phyloP scores from a whole-genome alignment of 2,888 invertebrate species.

The Drosophila histrio region DNA sequence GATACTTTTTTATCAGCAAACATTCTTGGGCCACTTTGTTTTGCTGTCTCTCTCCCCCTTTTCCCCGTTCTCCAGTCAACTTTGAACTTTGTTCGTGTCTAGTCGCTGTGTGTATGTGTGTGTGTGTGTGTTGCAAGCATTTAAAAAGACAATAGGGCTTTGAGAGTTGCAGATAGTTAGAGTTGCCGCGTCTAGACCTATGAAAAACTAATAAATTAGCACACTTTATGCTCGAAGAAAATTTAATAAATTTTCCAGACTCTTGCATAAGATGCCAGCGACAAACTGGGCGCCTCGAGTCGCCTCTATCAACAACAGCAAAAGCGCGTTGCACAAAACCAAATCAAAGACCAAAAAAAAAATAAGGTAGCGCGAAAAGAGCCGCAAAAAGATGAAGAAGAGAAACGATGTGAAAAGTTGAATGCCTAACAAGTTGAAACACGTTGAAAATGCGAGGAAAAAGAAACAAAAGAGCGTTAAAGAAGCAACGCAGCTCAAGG shows the following conservation, averaged over 20 bases:
- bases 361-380: slow-evolving; percentile 13
- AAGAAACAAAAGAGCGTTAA: slow-evolving; percentile 57
- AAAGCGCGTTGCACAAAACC: slow-evolving; percentile 56
- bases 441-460: slow-evolving; percentile 61
- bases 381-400: slow-evolving; percentile 41
- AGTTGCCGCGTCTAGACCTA: slow-evolving; percentile 13
- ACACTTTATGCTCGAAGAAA: slow-evolving; percentile 56
- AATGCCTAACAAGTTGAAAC: slow-evolving; percentile 73
- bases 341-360: slow-evolving; percentile 46
- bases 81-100: slow-evolving; percentile 1
- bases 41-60: background rate
- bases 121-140: slow-evolving; percentile 10
- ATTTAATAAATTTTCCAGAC: slow-evolving; percentile 63
- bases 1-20: slow-evolving; percentile 21
- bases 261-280: slow-evolving; percentile 49
- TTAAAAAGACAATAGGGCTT: slow-evolving; percentile 12
- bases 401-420: slow-evolving; percentile 76
- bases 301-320: slow-evolving; percentile 15
- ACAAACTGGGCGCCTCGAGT: background rate
- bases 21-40: slow-evolving; percentile 20
- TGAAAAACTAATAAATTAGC: slow-evolving; percentile 61
- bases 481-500: slow-evolving; percentile 20
- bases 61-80: background rate
- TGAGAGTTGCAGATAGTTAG: slow-evolving; percentile 11
- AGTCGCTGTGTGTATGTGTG: too few relatives aligned